Conservation (phyloP, 2,888 invertebrate genomes). For the Alentia gelatinosa region DNA sequence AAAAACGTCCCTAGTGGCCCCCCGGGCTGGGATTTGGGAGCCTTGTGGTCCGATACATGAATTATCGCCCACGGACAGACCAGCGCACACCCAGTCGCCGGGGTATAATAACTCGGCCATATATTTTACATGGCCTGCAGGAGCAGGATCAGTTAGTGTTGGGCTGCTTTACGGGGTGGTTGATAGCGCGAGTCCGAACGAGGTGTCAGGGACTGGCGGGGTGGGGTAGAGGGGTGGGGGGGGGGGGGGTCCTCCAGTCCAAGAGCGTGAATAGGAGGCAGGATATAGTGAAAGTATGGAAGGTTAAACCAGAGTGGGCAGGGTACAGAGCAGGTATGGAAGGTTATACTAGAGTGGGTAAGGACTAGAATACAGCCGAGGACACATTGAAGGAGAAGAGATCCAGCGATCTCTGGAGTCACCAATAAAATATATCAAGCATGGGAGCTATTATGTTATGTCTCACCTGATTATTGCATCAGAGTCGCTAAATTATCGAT, state of each 20-base stretch:
- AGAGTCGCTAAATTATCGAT: too few relatives aligned
- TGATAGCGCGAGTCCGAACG: neutral
- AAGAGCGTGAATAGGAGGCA: too few relatives aligned
- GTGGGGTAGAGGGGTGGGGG: neutral
- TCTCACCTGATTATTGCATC: too few relatives aligned
- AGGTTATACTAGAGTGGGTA: too few relatives aligned
- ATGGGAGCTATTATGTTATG: too few relatives aligned
- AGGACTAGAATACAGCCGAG: too few relatives aligned
- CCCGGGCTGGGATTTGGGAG: neutral
- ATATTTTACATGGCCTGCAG: neutral
- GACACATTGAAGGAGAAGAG: too few relatives aligned
- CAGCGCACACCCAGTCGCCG: neutral
- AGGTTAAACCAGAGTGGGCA: too few relatives aligned
- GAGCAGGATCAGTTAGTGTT: neutral
- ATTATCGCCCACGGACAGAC: neutral
- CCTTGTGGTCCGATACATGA: neutral
- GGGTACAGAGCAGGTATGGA: too few relatives aligned
- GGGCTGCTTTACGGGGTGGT: neutral
- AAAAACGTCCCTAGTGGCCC: neutral
- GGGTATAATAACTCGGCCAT: neutral
- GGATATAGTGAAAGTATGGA: too few relatives aligned
- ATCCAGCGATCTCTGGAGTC: too few relatives aligned
- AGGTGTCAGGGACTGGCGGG: neutral
- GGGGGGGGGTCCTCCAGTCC: neutral
- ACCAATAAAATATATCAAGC: too few relatives aligned